phyloP scores from a whole-genome alignment of 1,140 invertebrate genomes.

The Pseudoatta argentina region DNA sequence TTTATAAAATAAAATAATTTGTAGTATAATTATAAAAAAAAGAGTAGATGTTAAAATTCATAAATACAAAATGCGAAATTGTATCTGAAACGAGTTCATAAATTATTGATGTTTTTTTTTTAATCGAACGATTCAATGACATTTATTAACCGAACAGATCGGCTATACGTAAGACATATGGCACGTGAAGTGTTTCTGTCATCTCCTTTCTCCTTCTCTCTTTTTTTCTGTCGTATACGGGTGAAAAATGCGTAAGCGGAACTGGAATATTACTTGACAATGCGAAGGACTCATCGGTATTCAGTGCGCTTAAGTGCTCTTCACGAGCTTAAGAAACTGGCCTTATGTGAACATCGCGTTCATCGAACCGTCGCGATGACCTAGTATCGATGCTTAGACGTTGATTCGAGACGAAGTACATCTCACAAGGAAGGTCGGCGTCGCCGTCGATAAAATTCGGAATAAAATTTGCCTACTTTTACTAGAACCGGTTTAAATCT shows the following conservation, averaged over 20 bases:
- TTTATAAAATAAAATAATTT: not conserved
- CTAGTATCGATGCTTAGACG: slow-evolving; percentile 49
- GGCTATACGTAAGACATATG: slow-evolving; percentile 61
- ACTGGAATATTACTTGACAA: slow-evolving; percentile 41
- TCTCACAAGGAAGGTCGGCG: slow-evolving; percentile 16
- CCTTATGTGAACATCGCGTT: slow-evolving; percentile 55
- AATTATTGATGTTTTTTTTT: not conserved
- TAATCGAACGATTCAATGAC: not conserved
- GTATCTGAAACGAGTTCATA: not conserved
- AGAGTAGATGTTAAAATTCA: not conserved
- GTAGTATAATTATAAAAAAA: not conserved
- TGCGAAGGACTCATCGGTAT: slow-evolving; percentile 53
- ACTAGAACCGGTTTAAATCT: not conserved
- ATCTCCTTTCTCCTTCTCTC: not conserved
- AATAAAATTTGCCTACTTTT: not conserved
- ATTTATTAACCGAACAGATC: slow-evolving; percentile 58
- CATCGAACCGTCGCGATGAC: slow-evolving; percentile 51
- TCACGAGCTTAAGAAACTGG: slow-evolving; percentile 41
- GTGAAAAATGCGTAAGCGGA: slow-evolving; percentile 48
- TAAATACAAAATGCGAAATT: not conserved
- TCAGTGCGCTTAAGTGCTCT: slow-evolving; percentile 44
- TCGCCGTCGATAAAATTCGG: not conserved
- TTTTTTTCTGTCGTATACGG: not conserved
- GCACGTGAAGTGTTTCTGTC: slow-evolving; percentile 60
- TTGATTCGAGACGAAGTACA: slow-evolving; percentile 30